Base-by-base conservation (phyloP, 2,888 invertebrate genomes). In the Dynastes tityus region DNA sequence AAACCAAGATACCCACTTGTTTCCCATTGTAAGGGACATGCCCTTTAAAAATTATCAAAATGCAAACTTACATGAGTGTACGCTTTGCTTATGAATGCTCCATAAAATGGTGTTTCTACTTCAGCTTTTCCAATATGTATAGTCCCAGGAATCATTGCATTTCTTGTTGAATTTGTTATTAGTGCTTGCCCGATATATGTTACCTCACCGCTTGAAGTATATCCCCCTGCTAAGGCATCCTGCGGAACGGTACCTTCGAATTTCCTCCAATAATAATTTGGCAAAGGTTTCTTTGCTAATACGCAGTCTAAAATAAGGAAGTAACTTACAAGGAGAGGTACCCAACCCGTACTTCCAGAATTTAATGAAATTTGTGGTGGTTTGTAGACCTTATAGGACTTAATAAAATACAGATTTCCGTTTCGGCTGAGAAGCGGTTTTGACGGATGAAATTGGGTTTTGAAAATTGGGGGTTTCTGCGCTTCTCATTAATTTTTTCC, bases 231-330 rank as follows among this genome's bases (percentile, higher is more conserved):
- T 5, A 68, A 5, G 1, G 68, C 68, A 51, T 68, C 68, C 2
- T 68, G 8, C 9, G 68, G 68, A 27, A 65, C 9, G 1, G 1
- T 3, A 3, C 65, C 65, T 65, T 65, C 65, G 40, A 37, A 65
- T 65, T 65, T 68, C 51, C 68, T 45, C 68, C 68, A 68, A 27
- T 68, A 68, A 13, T 51, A 68, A 49, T 45, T 49, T 45, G 68
- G 68, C n/a, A 27, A 4, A 22, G 49, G 45, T 16, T 68, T 68
- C 8, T 9, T 16, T 49, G 45, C 1, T 4, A 22, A 29, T 9
- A 49, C 22, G 27, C 68, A 68, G 22, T 49, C 68, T 68, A 11
- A 27, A 68, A 68, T 9, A 27, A 27, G 22, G 2, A 16, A 55
- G 22, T n/a, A 11, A 55, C 11, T 45, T 11, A 45, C 22, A 22